These are phyloP conservation scores for Sebastes paucispinis DNA, from an alignment of 2,797 vertebrate genomes.

Conservation along the genomic window DNA sequence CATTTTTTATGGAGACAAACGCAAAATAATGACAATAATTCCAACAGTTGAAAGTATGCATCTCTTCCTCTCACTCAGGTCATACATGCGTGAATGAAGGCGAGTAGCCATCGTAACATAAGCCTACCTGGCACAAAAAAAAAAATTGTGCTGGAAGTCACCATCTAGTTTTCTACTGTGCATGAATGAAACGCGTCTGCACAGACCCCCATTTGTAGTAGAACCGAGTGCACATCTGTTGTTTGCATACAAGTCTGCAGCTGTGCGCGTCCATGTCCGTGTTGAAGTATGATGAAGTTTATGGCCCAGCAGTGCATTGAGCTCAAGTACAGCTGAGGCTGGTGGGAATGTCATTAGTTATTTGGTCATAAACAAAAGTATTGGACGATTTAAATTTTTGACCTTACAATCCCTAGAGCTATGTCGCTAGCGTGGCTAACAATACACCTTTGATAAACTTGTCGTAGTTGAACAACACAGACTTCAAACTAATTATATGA, in stretches of 20 bases:
- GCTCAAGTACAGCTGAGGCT: no score
- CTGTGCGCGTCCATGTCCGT: neutral
- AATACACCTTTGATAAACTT: neutral
- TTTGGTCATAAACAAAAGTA: no score
- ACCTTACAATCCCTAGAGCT: neutral
- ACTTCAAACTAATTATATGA: neutral
- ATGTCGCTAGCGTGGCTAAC: no score
- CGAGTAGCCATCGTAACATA: no score
- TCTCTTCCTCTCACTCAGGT: no score
- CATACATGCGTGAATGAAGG: fast-evolving
- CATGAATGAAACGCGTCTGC: neutral
- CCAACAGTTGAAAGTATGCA: no score
- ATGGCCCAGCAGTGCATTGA: neutral
- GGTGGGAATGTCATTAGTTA: no score
- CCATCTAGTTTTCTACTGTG: neutral
- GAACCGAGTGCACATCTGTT: neutral
- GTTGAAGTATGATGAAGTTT: neutral
- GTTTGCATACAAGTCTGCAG: neutral
- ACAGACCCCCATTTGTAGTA: neutral
- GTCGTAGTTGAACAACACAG: neutral
- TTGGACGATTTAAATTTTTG: fast-evolving
- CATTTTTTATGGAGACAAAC: no score
- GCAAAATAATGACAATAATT: no score
- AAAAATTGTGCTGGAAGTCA: fast-evolving
- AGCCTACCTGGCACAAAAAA: no score